Percentiles rank a stretch among this genome's conserved stretches.
phyloP scores from a whole-genome alignment of 2,113 vertebrate genomes.

The Cervus canadensis region DNA sequence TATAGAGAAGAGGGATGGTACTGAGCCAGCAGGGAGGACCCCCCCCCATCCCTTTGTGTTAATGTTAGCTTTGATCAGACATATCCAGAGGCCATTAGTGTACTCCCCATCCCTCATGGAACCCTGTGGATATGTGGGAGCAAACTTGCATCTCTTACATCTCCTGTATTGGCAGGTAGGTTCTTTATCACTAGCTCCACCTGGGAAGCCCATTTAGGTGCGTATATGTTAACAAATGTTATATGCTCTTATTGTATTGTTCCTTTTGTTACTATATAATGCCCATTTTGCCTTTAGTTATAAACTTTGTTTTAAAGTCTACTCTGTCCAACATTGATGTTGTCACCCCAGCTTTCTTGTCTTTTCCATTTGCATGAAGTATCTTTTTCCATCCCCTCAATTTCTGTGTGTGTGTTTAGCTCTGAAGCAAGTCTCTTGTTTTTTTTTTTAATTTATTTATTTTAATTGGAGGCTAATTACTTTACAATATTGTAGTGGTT shows the following conservation, averaged over 20 bases:
- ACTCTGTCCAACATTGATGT: background rate
- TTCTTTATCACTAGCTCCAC: background rate
- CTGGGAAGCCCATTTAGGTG: background rate
- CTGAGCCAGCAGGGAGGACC: background rate
- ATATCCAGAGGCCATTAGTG: background rate
- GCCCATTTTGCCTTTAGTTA: background rate
- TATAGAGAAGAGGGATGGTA: background rate
- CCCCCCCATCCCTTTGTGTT: background rate
- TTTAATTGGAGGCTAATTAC: background rate
- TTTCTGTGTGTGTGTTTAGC: background rate
- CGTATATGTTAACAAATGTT: background rate
- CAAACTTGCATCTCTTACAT: background rate
- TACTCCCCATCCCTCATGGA: background rate
- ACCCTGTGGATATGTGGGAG: background rate
- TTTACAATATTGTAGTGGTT: background rate
- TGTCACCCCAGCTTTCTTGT: background rate
- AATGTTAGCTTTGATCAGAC: background rate
- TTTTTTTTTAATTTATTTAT: background rate
- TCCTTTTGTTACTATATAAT: background rate
- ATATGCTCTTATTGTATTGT: background rate
- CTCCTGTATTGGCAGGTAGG: background rate
- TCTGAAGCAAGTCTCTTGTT: background rate
- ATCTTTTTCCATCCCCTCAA: background rate
- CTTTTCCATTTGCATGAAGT: background rate
- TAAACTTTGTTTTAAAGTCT: background rate